These are phyloP conservation scores for Holacanthella duospinosa DNA, from an alignment of 2,888 invertebrate species.

Conservation along the genomic window DNA sequence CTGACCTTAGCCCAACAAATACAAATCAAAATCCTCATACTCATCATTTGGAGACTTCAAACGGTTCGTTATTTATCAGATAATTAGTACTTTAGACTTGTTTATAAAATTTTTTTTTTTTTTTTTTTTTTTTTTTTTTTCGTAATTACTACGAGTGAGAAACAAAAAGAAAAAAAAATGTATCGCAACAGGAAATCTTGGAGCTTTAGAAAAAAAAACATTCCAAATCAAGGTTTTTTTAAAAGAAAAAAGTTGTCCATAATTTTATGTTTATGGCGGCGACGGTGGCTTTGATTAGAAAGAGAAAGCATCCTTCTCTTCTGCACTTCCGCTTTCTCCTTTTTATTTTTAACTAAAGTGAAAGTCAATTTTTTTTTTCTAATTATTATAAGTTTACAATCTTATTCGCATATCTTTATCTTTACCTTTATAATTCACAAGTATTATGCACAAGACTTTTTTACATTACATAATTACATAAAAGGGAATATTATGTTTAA, in stretches of 20 bases:
- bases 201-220: neutral
- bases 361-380: neutral
- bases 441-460: too few species aligned
- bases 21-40: neutral
- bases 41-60: slow-evolving; percentile 1
- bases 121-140: neutral
- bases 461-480: too few species aligned
- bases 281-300: too few species aligned
- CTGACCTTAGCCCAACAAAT: slow-evolving; percentile 42
- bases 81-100: slow-evolving; percentile 12
- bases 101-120: neutral
- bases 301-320: too few species aligned
- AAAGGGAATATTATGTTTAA: too few species aligned
- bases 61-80: slow-evolving; percentile 38
- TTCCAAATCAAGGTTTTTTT: too few species aligned
- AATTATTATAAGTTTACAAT: neutral
- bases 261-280: too few species aligned
- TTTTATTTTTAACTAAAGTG: neutral
- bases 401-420: neutral
- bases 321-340: neutral
- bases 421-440: neutral
- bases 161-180: neutral
- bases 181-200: neutral
- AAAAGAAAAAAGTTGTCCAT: too few species aligned
- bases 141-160: neutral